Percentiles rank a stretch among this genome's conserved stretches.
Evolutionary conservation across 2,113 vertebrate species (phyloP).

Genomic region (Baryphthengus martii): DNA sequence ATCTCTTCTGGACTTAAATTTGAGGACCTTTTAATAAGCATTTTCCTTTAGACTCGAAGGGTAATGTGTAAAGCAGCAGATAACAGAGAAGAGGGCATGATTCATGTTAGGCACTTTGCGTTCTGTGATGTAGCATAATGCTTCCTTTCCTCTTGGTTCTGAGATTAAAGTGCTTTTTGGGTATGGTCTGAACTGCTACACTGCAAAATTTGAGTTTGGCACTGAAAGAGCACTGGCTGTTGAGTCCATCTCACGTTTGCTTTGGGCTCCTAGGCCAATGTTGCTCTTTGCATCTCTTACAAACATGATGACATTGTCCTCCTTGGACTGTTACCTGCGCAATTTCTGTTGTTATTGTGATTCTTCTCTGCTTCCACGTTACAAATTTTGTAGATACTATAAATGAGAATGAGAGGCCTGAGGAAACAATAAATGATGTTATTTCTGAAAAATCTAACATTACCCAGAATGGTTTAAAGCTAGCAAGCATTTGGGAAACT

Average conservation of each 20-base stretch:
- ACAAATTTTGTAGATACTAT: neutral
- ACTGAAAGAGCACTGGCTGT: neutral
- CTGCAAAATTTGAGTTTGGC: neutral
- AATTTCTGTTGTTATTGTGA: neutral
- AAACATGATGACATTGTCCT: neutral
- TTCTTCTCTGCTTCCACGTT: neutral
- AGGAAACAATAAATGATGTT: neutral
- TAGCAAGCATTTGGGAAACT: neutral
- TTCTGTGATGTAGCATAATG: neutral
- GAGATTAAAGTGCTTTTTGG: neutral
- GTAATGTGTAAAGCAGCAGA: neutral
- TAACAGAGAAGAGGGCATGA: neutral
- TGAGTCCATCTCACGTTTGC: neutral
- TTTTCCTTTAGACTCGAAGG: conserved; percentile 31
- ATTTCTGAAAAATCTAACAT: neutral
- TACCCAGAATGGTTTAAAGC: neutral
- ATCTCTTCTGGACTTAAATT: conserved; percentile 60
- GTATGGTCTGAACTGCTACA: neutral
- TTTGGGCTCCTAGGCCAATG: neutral
- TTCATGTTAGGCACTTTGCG: neutral
- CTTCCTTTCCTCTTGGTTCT: neutral
- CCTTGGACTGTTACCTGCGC: neutral
- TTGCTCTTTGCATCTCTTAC: neutral
- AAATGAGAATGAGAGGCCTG: neutral
- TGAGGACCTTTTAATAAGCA: conserved; percentile 47